These are phyloP conservation scores for Nephrotoma flavescens DNA, from an alignment of 2,888 invertebrate species.

Conservation along the genomic window DNA sequence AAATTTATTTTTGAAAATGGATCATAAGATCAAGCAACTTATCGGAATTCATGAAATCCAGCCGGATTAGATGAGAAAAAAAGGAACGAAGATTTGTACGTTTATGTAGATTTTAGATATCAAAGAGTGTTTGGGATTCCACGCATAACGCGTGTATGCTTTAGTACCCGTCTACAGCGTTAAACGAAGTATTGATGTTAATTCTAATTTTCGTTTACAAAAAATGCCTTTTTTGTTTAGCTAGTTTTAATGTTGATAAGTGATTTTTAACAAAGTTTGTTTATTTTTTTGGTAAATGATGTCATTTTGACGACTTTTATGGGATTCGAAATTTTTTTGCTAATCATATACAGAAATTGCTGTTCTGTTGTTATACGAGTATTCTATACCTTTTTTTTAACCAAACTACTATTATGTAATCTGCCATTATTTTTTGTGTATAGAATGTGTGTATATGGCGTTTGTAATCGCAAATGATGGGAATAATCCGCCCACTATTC, in stretches of 20 bases:
- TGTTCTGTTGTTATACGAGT: not conserved
- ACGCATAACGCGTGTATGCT: no score
- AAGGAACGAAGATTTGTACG: no score
- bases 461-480: not conserved
- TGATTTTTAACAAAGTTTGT: not conserved
- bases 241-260: not conserved
- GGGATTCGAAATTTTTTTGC: not conserved
- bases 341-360: not conserved
- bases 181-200: no score
- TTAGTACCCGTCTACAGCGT: no score
- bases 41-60: no score
- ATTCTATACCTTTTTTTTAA: not conserved
- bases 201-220: not conserved
- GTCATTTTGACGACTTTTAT: not conserved
- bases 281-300: not conserved
- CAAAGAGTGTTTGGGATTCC: no score
- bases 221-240: not conserved
- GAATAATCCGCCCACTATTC: not conserved
- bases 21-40: no score
- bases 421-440: not conserved
- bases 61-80: no score
- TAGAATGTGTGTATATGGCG: not conserved
- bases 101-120: no score
- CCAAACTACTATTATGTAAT: not conserved
- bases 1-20: no score